phyloP scores from a whole-genome alignment of 1,140 invertebrate genomes.

The Achatina immaculata region DNA sequence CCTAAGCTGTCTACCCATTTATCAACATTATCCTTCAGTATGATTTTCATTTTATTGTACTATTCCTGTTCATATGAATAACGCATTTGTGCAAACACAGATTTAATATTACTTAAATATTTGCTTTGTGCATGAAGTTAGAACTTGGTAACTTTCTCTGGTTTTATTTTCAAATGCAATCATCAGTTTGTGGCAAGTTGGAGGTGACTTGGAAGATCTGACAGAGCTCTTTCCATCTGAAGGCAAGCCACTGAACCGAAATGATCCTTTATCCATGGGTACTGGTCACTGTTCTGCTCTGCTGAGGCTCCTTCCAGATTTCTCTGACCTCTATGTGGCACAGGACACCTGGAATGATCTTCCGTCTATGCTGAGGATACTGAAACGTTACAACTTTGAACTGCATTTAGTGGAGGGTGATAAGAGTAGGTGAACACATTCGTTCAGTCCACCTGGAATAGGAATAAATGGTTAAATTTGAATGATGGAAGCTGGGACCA shows the following conservation, averaged over 20 bases:
- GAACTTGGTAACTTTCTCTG: no score
- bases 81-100: no score
- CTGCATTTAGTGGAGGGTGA: conserved; percentile 76
- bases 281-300: conserved; percentile 77
- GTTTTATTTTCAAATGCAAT: no score
- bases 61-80: no score
- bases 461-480: no score
- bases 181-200: conserved; percentile 73
- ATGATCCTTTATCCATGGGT: conserved; percentile 60
- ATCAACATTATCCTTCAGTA: no score
- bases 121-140: no score
- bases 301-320: conserved; percentile 75
- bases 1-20: no score
- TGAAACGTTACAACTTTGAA: conserved; percentile 90
- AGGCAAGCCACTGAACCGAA: conserved; percentile 50
- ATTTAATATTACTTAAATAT: no score
- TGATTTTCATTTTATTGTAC: no score
- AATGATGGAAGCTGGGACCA: no score
- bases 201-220: conserved; percentile 84
- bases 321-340: conserved; percentile 75
- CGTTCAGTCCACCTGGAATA: no score
- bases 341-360: conserved; percentile 84
- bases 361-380: conserved; percentile 86
- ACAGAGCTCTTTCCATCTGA: conserved; percentile 4
- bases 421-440: conserved; percentile 37